Conservation (phyloP, 2,888 invertebrate species). For the Sarcophaga carnaria region DNA sequence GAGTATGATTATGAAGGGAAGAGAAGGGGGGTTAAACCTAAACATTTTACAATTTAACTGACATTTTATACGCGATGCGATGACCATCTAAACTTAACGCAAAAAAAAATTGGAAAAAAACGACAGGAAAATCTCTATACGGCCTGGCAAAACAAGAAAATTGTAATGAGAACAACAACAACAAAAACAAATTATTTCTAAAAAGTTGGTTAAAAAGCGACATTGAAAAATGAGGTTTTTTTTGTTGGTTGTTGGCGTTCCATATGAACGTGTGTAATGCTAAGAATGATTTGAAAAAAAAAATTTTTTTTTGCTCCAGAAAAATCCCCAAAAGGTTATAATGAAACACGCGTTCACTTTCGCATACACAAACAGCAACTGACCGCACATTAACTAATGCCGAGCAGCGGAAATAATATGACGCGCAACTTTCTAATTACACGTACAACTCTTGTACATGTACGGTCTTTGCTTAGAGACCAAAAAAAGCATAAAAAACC, state of each 20-base stretch:
- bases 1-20: not conserved
- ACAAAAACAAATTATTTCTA: constrained; percentile 4
- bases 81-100: constrained; percentile 63
- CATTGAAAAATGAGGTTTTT: constrained; percentile 57
- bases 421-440: constrained; percentile 68
- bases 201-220: constrained; percentile 31
- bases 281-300: constrained; percentile 20
- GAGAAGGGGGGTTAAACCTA: not conserved
- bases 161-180: constrained; percentile 19
- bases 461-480: constrained; percentile 50
- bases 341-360: not conserved
- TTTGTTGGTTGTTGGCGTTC: not conserved
- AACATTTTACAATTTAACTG: constrained; percentile 53
- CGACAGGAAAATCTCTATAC: no score
- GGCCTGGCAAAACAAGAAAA: not conserved
- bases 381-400: constrained; percentile 67
- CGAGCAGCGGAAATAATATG: constrained; percentile 63
- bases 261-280: not conserved
- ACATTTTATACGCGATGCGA: constrained; percentile 53
- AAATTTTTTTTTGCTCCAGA: constrained; percentile 2
- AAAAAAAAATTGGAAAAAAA: constrained; percentile 19
- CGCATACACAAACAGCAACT: constrained; percentile 29
- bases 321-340: constrained; percentile 60
- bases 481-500: not conserved
- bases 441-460: constrained; percentile 43